Evolutionary conservation across 2,797 vertebrate species (phyloP), one percentile per base, ranked within the genome.

Genomic region (Dendrocincla tyrannina): DNA sequence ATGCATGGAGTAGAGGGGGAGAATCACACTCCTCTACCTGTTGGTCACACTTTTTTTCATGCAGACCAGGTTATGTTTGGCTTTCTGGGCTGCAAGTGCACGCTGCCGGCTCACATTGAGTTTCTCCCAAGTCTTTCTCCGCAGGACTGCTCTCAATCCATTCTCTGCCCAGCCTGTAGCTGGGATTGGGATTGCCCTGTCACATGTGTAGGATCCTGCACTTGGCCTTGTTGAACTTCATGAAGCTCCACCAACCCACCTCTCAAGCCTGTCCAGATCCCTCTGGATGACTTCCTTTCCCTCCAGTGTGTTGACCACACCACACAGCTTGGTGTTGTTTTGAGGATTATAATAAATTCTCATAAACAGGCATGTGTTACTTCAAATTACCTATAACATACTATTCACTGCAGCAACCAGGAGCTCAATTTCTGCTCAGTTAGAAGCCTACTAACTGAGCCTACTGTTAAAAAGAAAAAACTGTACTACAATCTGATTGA

Each of bases 91-190:
- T 53, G 9, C 35, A 20, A 33, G 62, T 7, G 12, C 5, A 35
- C 17, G 4, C 19, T 35, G 33, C 12, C 0, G 0, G 7, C 17
- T 74, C 41, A 5, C 9, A 9, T 9, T 33, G 20, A 19, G 25
- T 17, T 67, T 20, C 9, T 1, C 17, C 8, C 20, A 33, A n/a
- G 19, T 32, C 12, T 20, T 58, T 24, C 35, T 35, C 55, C 22
- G 49, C 22, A 28, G 41, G 22, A 8, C 22, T 75, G 60, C 41
- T 75, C 35, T 75, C 32, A 68, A 42, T 42, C 25, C 13, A 5
- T 28, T 62, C 27, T 62, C 35, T 68, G 13, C 2, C 27, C 15
- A 68, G 27, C 3, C 41, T 37, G 20, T 23, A 11, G 10, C 18
- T 46, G 22, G 30, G 28, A 33, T 24, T 41, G 16, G 12, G 14